A percentile compares a stretch with the other conserved stretches of the same genome.
Evolutionary conservation across 2,888 invertebrate species (phyloP).

Genomic region (Platycheirus rosarum): DNA sequence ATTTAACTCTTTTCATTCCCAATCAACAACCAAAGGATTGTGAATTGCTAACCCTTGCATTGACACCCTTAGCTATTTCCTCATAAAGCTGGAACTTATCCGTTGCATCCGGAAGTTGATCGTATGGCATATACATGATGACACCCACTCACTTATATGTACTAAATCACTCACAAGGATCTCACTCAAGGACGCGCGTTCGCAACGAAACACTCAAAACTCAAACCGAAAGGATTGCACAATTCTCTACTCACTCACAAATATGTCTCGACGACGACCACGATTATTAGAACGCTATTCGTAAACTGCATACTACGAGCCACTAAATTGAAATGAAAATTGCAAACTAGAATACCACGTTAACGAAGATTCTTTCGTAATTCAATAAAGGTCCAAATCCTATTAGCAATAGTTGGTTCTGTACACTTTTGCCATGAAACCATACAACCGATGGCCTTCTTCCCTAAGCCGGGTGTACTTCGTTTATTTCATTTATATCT

Average conservation of each 20-base stretch:
- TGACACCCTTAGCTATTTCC: constrained; percentile 82
- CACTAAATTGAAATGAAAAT: constrained; percentile 66
- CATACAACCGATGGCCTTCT: constrained; percentile 67
- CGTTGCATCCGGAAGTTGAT: constrained; percentile 89
- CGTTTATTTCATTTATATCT: constrained; percentile 33
- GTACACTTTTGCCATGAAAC: constrained; percentile 61
- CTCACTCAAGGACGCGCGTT: constrained; percentile 40
- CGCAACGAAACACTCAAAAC: neutral
- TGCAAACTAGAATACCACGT: constrained; percentile 37
- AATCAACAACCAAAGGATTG: neutral
- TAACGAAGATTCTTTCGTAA: constrained; percentile 53
- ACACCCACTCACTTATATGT: constrained; percentile 22
- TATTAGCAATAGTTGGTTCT: constrained; percentile 49
- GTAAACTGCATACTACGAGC: constrained; percentile 61
- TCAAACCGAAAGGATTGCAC: constrained; percentile 25
- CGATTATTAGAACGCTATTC: constrained; percentile 37
- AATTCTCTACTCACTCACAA: constrained; percentile 7
- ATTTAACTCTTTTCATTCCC: neutral
- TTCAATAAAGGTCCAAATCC: constrained; percentile 73
- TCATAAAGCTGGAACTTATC: constrained; percentile 87
- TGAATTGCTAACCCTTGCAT: constrained; percentile 78
- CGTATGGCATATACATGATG: constrained; percentile 84
- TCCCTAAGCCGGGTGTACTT: constrained; percentile 46
- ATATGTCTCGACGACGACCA: constrained; percentile 19
- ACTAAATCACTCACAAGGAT: constrained; percentile 36